Percentiles rank a stretch among this genome's conserved stretches.
phyloP scores from a whole-genome alignment of 2,797 vertebrate genomes.

The Halcyon badia region DNA sequence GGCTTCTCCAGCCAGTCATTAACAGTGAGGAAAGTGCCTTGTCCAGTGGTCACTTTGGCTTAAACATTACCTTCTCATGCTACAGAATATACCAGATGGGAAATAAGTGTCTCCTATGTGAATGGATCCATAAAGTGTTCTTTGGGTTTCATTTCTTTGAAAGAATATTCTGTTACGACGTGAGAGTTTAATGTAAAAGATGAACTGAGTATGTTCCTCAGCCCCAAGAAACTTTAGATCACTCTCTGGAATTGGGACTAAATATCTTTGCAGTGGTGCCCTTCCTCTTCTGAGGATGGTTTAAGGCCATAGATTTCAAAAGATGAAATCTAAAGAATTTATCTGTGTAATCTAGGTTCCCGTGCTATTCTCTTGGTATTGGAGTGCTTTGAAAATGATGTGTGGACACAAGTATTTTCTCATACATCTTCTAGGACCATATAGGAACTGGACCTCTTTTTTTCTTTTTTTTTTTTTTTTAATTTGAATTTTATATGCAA shows the following conservation, averaged over 20 bases:
- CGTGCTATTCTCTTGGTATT: neutral
- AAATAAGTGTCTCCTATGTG: conserved; percentile 40
- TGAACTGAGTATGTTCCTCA: conserved; percentile 18
- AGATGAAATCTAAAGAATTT: conserved; percentile 58
- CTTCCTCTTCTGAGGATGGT: neutral
- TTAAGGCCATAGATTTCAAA: conserved; percentile 23
- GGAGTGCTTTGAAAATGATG: neutral
- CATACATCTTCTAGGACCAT: neutral
- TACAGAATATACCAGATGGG: conserved; percentile 45
- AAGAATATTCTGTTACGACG: conserved; percentile 18
- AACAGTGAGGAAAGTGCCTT: conserved; percentile 55
- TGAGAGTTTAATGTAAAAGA: conserved; percentile 18
- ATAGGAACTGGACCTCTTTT: neutral
- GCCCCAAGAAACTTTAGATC: conserved; percentile 20
- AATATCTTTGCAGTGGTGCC: neutral
- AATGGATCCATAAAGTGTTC: conserved; percentile 4
- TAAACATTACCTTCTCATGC: conserved; percentile 42
- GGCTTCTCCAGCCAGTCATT: conserved; percentile 68
- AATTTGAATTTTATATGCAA: neutral
- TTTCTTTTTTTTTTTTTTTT: neutral
- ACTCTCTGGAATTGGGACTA: conserved; percentile 11
- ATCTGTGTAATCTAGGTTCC: conserved; percentile 44
- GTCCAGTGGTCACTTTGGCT: conserved; percentile 45
- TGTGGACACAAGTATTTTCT: neutral
- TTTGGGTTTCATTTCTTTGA: conserved; percentile 39